Evolutionary conservation across 2,113 vertebrate species (phyloP).

Genomic region (Macquaria ambigua): DNA sequence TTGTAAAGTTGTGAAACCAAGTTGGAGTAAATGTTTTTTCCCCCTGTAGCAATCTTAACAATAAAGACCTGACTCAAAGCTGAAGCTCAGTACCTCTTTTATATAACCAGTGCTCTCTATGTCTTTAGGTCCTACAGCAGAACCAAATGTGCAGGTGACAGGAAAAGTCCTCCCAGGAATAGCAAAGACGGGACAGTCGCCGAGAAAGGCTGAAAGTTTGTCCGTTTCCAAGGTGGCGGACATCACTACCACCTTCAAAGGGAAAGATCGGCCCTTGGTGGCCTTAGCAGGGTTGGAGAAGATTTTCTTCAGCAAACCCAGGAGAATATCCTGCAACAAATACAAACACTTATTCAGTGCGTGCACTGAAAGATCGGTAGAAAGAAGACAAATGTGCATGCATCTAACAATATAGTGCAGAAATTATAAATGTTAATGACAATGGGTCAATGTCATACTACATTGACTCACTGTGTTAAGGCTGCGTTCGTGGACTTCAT

Average conservation of each 20-base stretch:
- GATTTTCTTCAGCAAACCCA: conserved; percentile 95
- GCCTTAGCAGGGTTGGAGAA: conserved; percentile 83
- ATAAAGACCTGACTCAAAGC: not conserved
- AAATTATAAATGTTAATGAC: not conserved
- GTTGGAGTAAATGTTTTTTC: not conserved
- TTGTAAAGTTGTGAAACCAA: not conserved
- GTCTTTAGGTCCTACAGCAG: conserved; percentile 92
- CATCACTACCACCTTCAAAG: conserved; percentile 95
- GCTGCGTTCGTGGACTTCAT: conserved; percentile 97
- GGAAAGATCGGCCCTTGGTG: conserved; percentile 75
- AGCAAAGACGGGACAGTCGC: conserved; percentile 89
- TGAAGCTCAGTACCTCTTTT: conserved; percentile 88
- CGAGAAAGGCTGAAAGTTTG: conserved; percentile 92
- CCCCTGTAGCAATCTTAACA: not conserved
- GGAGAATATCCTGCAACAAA: conserved; percentile 90
- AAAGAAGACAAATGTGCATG: not conserved
- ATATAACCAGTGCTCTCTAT: conserved; percentile 89
- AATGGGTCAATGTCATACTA: not conserved
- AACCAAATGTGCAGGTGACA: conserved; percentile 91
- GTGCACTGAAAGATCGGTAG: no score
- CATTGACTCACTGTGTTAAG: conserved; percentile 92
- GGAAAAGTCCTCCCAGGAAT: conserved; percentile 95
- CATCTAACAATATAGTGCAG: not conserved
- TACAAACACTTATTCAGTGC: not conserved
- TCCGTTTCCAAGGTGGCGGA: conserved; percentile 96